Conservation (phyloP, 1,140 invertebrate genomes). For the Ceratosolen fusciceps region DNA sequence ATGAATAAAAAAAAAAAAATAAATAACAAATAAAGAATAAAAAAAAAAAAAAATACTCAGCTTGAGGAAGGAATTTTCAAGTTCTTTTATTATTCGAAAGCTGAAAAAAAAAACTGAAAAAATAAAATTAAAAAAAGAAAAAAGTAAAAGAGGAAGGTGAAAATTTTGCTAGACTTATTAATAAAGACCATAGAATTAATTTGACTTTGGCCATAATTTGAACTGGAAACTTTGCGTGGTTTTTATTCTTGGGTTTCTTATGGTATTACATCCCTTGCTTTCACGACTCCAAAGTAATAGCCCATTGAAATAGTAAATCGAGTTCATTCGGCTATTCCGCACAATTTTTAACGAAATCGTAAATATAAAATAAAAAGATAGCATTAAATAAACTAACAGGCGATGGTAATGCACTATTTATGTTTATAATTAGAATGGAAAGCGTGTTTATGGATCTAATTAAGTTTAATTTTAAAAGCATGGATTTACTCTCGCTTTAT, state of each 20-base stretch:
- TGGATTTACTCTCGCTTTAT: no score
- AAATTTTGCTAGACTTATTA: background rate
- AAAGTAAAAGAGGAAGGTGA: background rate
- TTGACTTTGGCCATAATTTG: background rate
- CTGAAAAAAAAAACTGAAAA: no score
- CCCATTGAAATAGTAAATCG: slow-evolving; percentile 8
- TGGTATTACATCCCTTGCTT: background rate
- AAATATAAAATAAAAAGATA: background rate
- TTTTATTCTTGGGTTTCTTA: background rate
- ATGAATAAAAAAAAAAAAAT: no score
- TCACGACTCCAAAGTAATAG: slow-evolving; percentile 2
- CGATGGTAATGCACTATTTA: background rate
- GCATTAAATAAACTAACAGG: background rate
- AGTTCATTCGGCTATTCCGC: background rate
- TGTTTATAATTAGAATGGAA: slow-evolving; percentile 23
- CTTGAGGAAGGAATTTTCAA: no score
- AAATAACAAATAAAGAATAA: no score
- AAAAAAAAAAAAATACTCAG: no score
- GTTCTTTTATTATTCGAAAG: no score
- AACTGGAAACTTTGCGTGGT: background rate
- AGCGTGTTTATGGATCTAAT: background rate
- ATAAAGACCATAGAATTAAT: background rate
- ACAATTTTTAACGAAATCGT: slow-evolving; percentile 8
- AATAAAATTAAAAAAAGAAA: no score
- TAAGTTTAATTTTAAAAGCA: background rate